A percentile compares a stretch with the other conserved stretches of the same genome.
These are phyloP conservation scores for Eilema caniola DNA, from an alignment of 2,888 invertebrate genomes.

Conservation along the genomic window DNA sequence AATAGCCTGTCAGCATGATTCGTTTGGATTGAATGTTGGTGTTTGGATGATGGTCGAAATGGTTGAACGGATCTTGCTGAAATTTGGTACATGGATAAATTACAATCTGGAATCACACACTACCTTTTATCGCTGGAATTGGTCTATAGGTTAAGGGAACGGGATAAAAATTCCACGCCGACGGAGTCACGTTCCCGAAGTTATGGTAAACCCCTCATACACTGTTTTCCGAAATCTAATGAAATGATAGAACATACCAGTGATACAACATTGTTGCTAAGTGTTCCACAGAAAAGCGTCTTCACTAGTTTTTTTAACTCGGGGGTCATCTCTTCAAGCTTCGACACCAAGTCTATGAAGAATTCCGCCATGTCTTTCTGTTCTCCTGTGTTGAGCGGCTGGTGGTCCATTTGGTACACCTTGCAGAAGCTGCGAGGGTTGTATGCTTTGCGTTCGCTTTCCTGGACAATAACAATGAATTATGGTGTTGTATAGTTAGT, in stretches of 20 bases:
- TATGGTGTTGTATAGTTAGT: too few relatives aligned
- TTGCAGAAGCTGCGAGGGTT: slow-evolving; percentile 98
- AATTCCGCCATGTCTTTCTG: slow-evolving; percentile 99
- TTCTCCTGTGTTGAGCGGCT: slow-evolving; percentile 97
- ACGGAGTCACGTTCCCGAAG: too few relatives aligned
- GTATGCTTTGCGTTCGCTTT: slow-evolving; percentile 98
- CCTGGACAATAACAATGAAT: slow-evolving; percentile 87
- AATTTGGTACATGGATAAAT: too few relatives aligned
- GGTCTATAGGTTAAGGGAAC: neutral
- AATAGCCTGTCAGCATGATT: too few relatives aligned
- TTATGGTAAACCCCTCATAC: too few relatives aligned
- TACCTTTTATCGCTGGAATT: neutral
- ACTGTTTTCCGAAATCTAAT: too few relatives aligned
- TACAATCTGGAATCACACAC: too few relatives aligned
- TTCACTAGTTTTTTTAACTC: slow-evolving; percentile 96
- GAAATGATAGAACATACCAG: slow-evolving; percentile 83
- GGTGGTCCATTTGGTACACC: slow-evolving; percentile 98
- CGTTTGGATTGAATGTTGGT: too few relatives aligned
- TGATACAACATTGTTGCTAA: slow-evolving; percentile 98
- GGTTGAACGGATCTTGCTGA: too few relatives aligned
- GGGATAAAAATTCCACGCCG: too few relatives aligned
- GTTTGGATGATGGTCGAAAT: too few relatives aligned
- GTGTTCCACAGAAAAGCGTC: slow-evolving; percentile 96
- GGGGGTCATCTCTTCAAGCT: slow-evolving; percentile 98
- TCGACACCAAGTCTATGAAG: slow-evolving; percentile 98